Percentiles rank a stretch among this genome's conserved stretches.
Evolutionary conservation across 2,113 vertebrate genomes (phyloP).

Genomic region (Mus pahari): DNA sequence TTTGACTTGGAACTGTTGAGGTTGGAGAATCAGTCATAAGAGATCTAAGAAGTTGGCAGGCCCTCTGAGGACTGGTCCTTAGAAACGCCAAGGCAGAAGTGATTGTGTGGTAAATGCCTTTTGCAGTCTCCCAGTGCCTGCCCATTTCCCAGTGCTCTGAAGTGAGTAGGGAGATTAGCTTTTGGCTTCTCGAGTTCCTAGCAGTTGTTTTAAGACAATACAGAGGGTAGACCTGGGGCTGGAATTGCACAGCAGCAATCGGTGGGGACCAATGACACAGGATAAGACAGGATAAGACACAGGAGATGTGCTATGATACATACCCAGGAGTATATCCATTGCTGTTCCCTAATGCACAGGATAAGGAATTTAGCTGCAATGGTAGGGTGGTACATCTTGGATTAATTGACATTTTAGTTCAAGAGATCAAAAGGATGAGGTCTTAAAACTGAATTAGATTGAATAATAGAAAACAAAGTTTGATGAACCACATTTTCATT

Average conservation of each 20-base stretch:
- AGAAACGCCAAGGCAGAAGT: neutral
- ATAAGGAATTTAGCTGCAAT: neutral
- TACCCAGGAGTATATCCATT: neutral
- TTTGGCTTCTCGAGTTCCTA: neutral
- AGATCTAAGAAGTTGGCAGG: neutral
- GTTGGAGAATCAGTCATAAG: neutral
- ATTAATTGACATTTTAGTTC: neutral
- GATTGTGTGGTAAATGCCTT: neutral
- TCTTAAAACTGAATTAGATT: slow-evolving; percentile 17
- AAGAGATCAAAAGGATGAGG: neutral
- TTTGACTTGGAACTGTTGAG: neutral
- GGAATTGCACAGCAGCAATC: neutral
- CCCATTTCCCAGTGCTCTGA: neutral
- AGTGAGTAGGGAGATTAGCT: neutral
- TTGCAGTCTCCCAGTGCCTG: neutral
- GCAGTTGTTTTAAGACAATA: neutral
- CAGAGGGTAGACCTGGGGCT: neutral
- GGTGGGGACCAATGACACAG: neutral
- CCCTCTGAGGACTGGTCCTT: neutral
- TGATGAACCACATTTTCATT: neutral
- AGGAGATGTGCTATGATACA: neutral
- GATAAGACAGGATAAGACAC: neutral
- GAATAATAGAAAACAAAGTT: neutral
- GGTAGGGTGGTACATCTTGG: neutral
- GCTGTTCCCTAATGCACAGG: neutral